Conservation (phyloP, 2,797 vertebrate genomes). For the Chiroxiphia lanceolata region DNA sequence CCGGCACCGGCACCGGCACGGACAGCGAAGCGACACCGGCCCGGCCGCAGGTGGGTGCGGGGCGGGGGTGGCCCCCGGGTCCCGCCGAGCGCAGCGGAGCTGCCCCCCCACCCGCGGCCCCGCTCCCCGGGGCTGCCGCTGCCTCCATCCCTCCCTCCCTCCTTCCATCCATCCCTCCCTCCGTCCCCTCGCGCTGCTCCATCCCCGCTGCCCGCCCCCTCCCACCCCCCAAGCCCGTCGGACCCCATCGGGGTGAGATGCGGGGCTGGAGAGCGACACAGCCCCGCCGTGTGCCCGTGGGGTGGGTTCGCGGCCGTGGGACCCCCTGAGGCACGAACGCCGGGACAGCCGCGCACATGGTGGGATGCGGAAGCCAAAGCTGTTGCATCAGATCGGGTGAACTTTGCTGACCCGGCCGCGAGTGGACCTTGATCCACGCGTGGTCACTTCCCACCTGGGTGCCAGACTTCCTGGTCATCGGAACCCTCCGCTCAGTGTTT, state of each 20-base stretch:
- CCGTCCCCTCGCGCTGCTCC: background rate
- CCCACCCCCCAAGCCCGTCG: too few relatives aligned
- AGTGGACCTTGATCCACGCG: background rate
- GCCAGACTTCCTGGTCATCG: background rate
- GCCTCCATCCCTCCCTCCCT: background rate
- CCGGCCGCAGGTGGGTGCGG: slow-evolving; percentile 21
- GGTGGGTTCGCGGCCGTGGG: background rate
- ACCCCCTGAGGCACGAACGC: background rate
- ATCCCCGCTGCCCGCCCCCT: too few relatives aligned
- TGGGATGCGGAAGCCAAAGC: background rate
- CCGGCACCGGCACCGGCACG: background rate
- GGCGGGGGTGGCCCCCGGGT: background rate
- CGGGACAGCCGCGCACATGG: background rate
- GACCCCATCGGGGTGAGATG: background rate
- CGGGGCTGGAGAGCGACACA: background rate
- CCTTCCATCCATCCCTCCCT: background rate
- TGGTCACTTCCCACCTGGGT: rapidly evolving
- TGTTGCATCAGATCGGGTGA: background rate
- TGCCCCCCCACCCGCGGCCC: background rate
- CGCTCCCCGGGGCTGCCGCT: background rate
- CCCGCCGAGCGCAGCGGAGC: background rate
- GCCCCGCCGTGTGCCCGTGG: background rate
- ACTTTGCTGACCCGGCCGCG: too few relatives aligned
- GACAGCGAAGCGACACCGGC: background rate
- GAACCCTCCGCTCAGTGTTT: background rate